These are phyloP conservation scores for Menura novaehollandiae DNA, from an alignment of 2,113 vertebrate species.

Conservation along the genomic window DNA sequence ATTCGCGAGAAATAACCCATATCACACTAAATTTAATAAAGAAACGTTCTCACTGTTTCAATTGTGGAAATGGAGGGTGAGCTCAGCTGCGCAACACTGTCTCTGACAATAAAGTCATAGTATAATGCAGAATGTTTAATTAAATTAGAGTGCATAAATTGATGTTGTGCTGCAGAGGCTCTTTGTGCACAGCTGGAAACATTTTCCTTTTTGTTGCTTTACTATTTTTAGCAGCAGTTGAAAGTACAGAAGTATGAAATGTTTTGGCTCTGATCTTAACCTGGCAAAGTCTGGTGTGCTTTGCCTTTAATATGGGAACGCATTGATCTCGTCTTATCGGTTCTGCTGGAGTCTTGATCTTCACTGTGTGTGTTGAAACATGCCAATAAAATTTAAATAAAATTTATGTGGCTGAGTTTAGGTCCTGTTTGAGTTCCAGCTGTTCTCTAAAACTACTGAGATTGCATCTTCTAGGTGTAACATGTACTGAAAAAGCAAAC, in stretches of 20 bases:
- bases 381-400: background rate
- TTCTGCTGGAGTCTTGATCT: background rate
- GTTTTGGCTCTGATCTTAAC: conserved; percentile 43
- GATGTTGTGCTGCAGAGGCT: conserved; percentile 51
- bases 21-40: background rate
- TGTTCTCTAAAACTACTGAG: background rate
- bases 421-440: background rate
- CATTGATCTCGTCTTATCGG: background rate
- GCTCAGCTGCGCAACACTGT: background rate
- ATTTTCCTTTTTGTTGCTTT: conserved; percentile 24
- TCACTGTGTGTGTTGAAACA: background rate
- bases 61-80: background rate
- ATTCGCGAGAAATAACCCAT: background rate
- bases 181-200: conserved; percentile 45
- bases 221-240: conserved; percentile 57
- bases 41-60: background rate
- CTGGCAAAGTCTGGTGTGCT: background rate
- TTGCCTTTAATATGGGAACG: background rate
- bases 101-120: background rate
- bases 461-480: background rate
- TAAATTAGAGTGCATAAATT: conserved; percentile 43
- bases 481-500: background rate
- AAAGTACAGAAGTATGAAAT: conserved; percentile 37
- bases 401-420: background rate
- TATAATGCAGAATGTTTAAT: conserved; percentile 43